phyloP scores from a whole-genome alignment of 64 coral and sea anemone genomes.

The Hydrozoanthus tunicans region DNA sequence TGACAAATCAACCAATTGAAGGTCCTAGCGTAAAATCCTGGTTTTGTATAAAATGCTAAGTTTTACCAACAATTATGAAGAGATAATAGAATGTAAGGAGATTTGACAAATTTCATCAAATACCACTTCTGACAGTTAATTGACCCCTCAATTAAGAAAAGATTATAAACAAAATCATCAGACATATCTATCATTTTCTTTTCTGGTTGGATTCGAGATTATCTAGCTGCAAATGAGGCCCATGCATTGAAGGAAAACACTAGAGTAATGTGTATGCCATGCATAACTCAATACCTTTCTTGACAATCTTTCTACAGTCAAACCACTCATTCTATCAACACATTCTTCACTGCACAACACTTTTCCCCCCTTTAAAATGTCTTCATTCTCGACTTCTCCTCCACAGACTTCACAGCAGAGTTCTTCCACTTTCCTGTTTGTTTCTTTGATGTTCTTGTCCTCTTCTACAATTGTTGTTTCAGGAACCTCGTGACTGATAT shows the following conservation, averaged over 20 bases:
- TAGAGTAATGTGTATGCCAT: neutral
- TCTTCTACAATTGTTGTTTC: neutral
- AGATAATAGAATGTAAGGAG: too few species aligned
- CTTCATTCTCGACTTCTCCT: conserved; percentile 74
- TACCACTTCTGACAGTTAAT: too few species aligned
- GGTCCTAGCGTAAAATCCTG: too few species aligned
- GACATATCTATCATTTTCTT: too few species aligned
- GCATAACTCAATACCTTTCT: conserved; percentile 54
- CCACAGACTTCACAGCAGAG: conserved; percentile 61
- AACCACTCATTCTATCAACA: conserved; percentile 51
- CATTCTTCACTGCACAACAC: conserved; percentile 92
- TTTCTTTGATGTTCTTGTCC: conserved; percentile 26
- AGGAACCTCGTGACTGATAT: neutral
- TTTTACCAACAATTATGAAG: too few species aligned
- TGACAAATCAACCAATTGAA: too few species aligned
- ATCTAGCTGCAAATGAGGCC: neutral
- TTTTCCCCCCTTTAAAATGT: conserved; percentile 62
- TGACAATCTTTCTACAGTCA: neutral
- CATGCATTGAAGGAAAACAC: neutral
- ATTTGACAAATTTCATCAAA: too few species aligned
- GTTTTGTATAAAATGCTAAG: too few species aligned
- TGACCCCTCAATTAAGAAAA: too few species aligned
- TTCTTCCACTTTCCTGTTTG: neutral
- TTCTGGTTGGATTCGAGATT: too few species aligned
- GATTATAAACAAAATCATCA: too few species aligned